phyloP scores from a whole-genome alignment of 2,797 vertebrate species.

The Pogoniulus pusillus region DNA sequence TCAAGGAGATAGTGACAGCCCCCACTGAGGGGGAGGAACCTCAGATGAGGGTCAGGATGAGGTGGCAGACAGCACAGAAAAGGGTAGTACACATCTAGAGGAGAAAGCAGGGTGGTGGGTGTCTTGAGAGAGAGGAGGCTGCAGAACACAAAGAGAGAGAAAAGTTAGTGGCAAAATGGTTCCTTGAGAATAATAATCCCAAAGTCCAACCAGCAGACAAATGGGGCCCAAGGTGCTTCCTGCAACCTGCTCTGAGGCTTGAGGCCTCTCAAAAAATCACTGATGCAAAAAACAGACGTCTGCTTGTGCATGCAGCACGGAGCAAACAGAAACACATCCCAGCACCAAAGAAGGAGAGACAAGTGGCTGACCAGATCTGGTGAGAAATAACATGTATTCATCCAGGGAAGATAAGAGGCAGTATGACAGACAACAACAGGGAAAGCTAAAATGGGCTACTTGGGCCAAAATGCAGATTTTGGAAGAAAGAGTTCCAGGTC shows the following conservation, averaged over 20 bases:
- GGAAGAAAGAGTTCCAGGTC: background rate
- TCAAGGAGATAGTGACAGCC: background rate
- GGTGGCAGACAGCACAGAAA: background rate
- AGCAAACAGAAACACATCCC: background rate
- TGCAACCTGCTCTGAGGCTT: conserved; percentile 24
- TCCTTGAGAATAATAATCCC: conserved; percentile 12
- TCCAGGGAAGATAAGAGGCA: background rate
- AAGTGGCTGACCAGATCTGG: background rate
- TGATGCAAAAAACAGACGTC: conserved; percentile 48
- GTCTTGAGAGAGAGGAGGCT: background rate
- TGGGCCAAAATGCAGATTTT: background rate
- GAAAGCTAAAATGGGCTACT: background rate
- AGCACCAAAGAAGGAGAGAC: background rate
- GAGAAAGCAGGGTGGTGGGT: background rate
- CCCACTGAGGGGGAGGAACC: background rate
- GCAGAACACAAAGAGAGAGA: background rate
- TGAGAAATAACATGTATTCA: background rate
- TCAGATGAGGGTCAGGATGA: rapidly evolving
- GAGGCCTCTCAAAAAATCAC: conserved; percentile 4
- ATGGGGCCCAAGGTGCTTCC: conserved; percentile 38
- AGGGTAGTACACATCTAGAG: background rate
- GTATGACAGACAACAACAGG: background rate
- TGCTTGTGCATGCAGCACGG: background rate
- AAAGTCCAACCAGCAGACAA: background rate
- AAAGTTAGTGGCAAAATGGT: background rate